Evolutionary conservation across 2,113 vertebrate genomes (phyloP), one percentile per base, ranked within the genome.

Genomic region (Regulus satrapa): DNA sequence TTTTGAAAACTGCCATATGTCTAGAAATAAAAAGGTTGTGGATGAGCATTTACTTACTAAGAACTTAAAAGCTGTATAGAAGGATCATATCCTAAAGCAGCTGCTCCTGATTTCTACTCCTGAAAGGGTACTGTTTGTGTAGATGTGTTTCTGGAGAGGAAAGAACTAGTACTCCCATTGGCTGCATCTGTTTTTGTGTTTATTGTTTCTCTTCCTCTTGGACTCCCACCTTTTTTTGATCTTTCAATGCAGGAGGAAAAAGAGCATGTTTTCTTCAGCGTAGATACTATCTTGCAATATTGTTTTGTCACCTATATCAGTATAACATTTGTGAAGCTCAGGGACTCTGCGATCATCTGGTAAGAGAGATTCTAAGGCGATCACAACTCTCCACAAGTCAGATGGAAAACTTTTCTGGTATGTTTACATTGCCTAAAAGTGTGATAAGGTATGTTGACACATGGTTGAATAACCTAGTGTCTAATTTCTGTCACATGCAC

Each of bases 251-350:
- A 99, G 99, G 96, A 84, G 97, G 97, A 86, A 97, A 94, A 80
- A 98, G 98, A 68, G 82, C 74, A 3, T 88, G 72, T 85, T 98
- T 98, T 96, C 98, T 98, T 96, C 98, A 99, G 97, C 98, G 89
- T 1, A 98, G 99, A 21, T 98, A 98, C 43, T 99, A 98, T 92
- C 98, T 99, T 97, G 98, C 99, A 36, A 97, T 99, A 51, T 96
- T 99, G 14, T 99, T 99, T 94, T 98, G 98, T 64, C 97, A 99
- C 55, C 94, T 99, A 9, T 99, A 98, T 94, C 97, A 97, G 46
- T 99, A 99, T 90, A 98, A 97, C 23, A 90, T 99, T 32, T 97
- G 97, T 85, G 99, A 99, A 75, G 99, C 99, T 63, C 99, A 99
- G 95, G 98, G 98, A 54, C 96, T 99, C 20, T 99, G 99, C 73